phyloP scores from a whole-genome alignment of 2,797 vertebrate genomes.

The Cryptoblepharus egeriae region DNA sequence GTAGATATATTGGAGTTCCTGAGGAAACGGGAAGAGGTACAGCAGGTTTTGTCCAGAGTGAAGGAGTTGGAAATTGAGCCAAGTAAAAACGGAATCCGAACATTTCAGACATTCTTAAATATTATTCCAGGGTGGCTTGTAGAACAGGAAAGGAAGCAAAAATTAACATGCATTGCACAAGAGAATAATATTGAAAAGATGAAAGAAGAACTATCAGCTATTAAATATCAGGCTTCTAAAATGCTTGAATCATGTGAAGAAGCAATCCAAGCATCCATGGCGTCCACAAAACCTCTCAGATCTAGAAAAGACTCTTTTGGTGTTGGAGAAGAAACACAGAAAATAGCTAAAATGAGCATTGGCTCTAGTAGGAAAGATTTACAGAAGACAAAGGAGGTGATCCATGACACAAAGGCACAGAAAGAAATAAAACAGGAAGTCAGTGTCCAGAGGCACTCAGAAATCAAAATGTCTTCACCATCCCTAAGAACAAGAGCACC shows the following conservation, averaged over 20 bases:
- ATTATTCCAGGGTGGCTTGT: conserved; percentile 80
- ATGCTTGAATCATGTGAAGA: conserved; percentile 76
- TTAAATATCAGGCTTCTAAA: conserved; percentile 75
- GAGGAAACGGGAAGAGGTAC: conserved; percentile 79
- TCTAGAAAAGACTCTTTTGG: conserved; percentile 71
- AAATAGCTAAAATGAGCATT: conserved; percentile 78
- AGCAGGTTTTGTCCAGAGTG: conserved; percentile 80
- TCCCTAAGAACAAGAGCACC: conserved; percentile 82
- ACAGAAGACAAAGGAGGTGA: conserved; percentile 62
- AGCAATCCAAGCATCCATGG: conserved; percentile 75
- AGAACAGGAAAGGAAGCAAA: conserved; percentile 75
- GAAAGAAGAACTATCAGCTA: conserved; percentile 75
- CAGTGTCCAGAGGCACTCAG: conserved; percentile 68
- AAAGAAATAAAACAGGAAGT: conserved; percentile 71
- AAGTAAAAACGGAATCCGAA: conserved; percentile 74
- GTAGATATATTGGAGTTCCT: conserved; percentile 74
- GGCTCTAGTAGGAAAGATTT: conserved; percentile 75
- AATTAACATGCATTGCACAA: conserved; percentile 65
- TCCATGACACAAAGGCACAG: conserved; percentile 69
- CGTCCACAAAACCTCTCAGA: conserved; percentile 76
- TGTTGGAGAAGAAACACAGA: conserved; percentile 60
- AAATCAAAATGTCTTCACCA: conserved; percentile 77
- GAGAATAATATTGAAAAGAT: conserved; percentile 74
- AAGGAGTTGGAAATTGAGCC: conserved; percentile 78
- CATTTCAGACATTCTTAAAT: conserved; percentile 78